Evolutionary conservation across 2,113 vertebrate species (phyloP).

Genomic region (Hippolais icterina): DNA sequence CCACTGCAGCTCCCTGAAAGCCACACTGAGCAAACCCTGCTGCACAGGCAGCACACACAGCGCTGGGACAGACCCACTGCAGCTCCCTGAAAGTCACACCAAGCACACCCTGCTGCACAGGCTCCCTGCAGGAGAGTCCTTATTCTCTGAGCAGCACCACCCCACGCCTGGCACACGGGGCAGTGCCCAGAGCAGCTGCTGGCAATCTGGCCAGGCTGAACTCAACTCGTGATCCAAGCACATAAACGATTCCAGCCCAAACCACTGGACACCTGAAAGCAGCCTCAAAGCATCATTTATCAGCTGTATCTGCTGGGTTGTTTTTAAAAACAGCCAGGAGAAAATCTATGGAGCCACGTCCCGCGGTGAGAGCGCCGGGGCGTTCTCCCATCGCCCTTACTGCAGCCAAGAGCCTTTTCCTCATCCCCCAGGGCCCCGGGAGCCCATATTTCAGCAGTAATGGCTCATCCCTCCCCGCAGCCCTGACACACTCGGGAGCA

Average conservation of each 20-base stretch:
- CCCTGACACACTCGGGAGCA: conserved; percentile 49
- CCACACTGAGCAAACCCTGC: too few relatives aligned
- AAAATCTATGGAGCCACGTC: neutral
- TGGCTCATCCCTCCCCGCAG: conserved; percentile 50
- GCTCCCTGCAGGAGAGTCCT: neutral
- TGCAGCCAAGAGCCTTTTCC: conserved; percentile 31
- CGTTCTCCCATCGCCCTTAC: neutral
- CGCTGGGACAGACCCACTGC: neutral
- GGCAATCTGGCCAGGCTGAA: neutral
- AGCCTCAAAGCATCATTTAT: neutral
- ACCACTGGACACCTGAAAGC: neutral
- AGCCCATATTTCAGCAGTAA: conserved; percentile 53
- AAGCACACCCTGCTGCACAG: too few relatives aligned
- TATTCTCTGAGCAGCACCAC: neutral
- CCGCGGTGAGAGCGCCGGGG: neutral
- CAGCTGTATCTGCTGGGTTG: neutral
- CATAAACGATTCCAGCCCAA: neutral
- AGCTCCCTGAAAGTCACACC: too few relatives aligned
- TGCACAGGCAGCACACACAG: too few relatives aligned
- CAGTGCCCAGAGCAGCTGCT: neutral
- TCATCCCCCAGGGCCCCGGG: conserved; percentile 39
- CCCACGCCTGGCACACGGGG: accelerated
- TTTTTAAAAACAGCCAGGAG: neutral
- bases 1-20: neutral
- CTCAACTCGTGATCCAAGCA: neutral